A percentile compares a stretch with the other conserved stretches of the same genome.
These are phyloP conservation scores for Microcebus lehilahytsara DNA, from an alignment of 2,113 vertebrate genomes.

Conservation along the genomic window DNA sequence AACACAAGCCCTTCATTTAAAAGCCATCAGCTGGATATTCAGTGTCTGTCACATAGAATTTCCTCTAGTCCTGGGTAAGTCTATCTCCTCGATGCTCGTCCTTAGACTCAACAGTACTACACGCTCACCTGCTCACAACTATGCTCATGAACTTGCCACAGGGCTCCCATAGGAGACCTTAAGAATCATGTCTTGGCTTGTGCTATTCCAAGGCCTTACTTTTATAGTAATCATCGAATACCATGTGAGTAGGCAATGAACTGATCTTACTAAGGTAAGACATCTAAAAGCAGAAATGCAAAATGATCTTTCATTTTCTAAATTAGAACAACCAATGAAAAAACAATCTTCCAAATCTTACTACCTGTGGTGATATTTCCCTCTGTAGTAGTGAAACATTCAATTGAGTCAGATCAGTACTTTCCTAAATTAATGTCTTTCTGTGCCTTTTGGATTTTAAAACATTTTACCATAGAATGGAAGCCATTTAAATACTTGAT, in stretches of 20 bases:
- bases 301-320: constrained; percentile 38
- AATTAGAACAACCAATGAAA: constrained; percentile 34
- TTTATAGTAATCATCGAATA: constrained; percentile 25
- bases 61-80: neutral
- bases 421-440: constrained; percentile 56
- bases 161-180: neutral
- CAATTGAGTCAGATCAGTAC: constrained; percentile 60
- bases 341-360: neutral
- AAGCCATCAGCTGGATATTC: neutral
- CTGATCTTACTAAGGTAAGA: neutral
- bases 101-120: neutral
- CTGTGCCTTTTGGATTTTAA: constrained; percentile 61
- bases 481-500: constrained; percentile 80
- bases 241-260: neutral
- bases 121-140: neutral
- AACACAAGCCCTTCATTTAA: neutral
- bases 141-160: neutral
- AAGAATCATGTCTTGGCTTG: neutral
- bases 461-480: constrained; percentile 28
- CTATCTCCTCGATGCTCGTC: neutral
- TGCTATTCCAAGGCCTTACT: neutral
- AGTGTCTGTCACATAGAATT: neutral
- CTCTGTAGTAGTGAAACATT: neutral
- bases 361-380: constrained; percentile 7
- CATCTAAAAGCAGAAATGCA: neutral